These are phyloP conservation scores for Lontra canadensis DNA, from an alignment of 2,113 vertebrate species.

Conservation along the genomic window DNA sequence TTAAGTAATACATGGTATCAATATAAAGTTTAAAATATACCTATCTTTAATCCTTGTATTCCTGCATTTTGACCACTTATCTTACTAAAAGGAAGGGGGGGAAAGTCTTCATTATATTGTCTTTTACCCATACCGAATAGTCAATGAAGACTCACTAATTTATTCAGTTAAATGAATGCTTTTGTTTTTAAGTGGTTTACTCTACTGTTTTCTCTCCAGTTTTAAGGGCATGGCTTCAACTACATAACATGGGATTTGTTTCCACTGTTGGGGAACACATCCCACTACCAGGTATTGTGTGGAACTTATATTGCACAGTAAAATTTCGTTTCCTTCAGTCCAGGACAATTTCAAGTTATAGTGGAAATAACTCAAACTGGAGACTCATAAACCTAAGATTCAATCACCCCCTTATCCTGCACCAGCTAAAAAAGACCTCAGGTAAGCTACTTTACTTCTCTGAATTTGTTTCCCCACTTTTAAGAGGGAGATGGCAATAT, in stretches of 20 bases:
- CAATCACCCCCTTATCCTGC: background rate
- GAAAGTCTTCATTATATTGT: background rate
- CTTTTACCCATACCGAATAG: background rate
- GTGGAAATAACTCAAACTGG: background rate
- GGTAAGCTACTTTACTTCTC: background rate
- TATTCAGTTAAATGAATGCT: background rate
- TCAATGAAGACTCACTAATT: background rate
- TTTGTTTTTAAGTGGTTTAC: background rate
- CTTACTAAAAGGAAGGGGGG: background rate
- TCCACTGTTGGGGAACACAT: background rate
- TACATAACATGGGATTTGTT: background rate
- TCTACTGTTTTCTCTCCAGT: background rate
- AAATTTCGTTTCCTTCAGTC: background rate
- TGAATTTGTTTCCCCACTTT: background rate
- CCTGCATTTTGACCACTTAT: background rate
- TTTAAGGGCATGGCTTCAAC: background rate
- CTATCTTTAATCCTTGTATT: background rate
- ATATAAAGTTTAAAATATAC: background rate
- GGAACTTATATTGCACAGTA: background rate
- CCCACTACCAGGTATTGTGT: background rate
- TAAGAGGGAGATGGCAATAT: background rate
- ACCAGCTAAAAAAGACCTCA: background rate
- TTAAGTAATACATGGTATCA: background rate
- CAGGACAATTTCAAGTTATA: background rate
- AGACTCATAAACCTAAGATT: background rate